Conservation (phyloP, 2,797 vertebrate genomes). For the Rhabdophis nuchalis region DNA sequence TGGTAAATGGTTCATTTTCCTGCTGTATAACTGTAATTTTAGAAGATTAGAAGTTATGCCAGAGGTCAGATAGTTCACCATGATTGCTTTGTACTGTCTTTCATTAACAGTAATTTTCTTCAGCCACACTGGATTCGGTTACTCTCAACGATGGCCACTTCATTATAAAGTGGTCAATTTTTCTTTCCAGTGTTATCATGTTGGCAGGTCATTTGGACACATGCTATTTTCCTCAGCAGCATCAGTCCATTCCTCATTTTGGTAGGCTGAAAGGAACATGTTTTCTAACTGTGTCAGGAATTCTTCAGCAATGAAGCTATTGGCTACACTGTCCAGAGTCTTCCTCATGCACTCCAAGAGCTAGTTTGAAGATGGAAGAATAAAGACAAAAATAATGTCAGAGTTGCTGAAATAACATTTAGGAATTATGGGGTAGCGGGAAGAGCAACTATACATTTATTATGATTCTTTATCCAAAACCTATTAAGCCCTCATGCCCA, state of each 20-base stretch:
- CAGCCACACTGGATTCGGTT: neutral
- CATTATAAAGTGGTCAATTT: neutral
- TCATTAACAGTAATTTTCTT: neutral
- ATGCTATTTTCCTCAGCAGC: conserved; percentile 59
- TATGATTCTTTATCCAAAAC: neutral
- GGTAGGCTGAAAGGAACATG: conserved; percentile 82
- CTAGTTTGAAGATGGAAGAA: conserved; percentile 66
- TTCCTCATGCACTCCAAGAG: conserved; percentile 89
- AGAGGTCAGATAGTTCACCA: neutral
- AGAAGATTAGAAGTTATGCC: conserved; percentile 3
- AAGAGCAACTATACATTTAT: neutral
- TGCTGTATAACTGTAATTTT: neutral
- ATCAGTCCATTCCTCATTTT: conserved; percentile 61
- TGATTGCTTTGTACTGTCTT: neutral
- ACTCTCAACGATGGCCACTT: neutral
- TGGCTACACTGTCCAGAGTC: conserved; percentile 80
- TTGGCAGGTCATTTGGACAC: conserved; percentile 25
- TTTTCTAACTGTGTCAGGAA: conserved; percentile 87
- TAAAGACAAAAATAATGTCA: neutral
- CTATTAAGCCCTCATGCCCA: neutral
- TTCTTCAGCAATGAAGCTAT: conserved; percentile 78
- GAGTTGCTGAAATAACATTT: neutral
- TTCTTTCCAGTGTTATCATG: conserved; percentile 36
- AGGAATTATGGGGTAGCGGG: neutral
- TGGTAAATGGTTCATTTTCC: neutral